Percentiles rank a stretch among this genome's conserved stretches.
These are phyloP conservation scores for Scolopax bukidnonensis DNA, from an alignment of 2,797 vertebrate genomes.

Conservation along the genomic window DNA sequence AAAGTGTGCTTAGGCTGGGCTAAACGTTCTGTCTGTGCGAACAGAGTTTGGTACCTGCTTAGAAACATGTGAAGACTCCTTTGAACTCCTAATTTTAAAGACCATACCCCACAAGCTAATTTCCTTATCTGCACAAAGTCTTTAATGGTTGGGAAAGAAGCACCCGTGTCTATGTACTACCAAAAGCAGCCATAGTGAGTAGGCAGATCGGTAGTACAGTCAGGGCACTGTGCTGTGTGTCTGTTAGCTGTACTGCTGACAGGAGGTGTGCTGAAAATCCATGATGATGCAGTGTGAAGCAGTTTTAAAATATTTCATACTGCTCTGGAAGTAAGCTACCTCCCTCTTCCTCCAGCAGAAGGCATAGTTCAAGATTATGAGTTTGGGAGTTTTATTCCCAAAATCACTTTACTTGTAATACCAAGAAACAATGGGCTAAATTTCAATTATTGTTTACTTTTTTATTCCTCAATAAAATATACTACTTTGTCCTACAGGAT, in stretches of 20 bases:
- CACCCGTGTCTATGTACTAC: neutral
- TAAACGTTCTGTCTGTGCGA: neutral
- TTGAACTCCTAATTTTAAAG: neutral
- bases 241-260: neutral
- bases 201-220: too few relatives aligned
- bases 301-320: neutral
- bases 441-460: neutral
- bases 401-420: neutral
- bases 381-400: neutral
- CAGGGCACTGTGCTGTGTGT: neutral
- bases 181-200: neutral
- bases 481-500: neutral
- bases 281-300: neutral
- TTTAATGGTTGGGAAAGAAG: neutral
- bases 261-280: neutral
- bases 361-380: neutral
- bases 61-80: neutral
- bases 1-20: neutral
- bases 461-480: neutral
- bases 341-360: neutral
- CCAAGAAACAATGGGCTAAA: neutral
- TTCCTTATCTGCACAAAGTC: neutral
- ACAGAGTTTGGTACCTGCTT: neutral
- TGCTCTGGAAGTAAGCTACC: neutral
- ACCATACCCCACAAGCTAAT: neutral